Conservation (phyloP, 2,797 vertebrate species). For the Merluccius polli region DNA sequence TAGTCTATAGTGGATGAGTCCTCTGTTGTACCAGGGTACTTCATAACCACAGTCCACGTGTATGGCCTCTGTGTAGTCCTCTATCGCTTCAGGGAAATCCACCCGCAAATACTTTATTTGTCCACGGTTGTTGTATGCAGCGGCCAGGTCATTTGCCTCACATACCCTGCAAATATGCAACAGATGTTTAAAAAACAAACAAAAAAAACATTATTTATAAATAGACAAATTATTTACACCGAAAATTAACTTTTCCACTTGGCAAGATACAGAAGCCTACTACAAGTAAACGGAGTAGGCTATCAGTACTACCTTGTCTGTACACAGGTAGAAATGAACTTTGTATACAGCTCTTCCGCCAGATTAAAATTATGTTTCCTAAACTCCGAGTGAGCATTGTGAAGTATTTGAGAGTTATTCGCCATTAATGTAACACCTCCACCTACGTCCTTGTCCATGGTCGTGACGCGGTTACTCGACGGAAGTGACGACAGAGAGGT, state of each 20-base stretch:
- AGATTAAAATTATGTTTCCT: slow-evolving; percentile 48
- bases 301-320: slow-evolving; percentile 55
- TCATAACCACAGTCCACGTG: slow-evolving; percentile 73
- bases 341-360: slow-evolving; percentile 71
- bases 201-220: background rate
- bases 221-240: background rate
- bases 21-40: slow-evolving; percentile 90
- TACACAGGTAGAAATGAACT: slow-evolving; percentile 65
- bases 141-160: slow-evolving; percentile 68
- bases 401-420: slow-evolving; percentile 30
- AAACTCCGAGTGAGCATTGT: slow-evolving; percentile 65
- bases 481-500: slow-evolving; percentile 27
- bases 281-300: background rate
- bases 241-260: background rate
- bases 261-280: background rate
- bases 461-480: background rate
- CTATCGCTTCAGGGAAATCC: slow-evolving; percentile 88
- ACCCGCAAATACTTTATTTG: slow-evolving; percentile 89
- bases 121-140: slow-evolving; percentile 87
- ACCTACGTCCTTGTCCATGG: slow-evolving; percentile 42
- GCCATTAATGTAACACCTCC: slow-evolving; percentile 14
- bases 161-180: slow-evolving; percentile 52
- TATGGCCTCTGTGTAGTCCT: slow-evolving; percentile 85
- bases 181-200: background rate
- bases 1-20: slow-evolving; percentile 84